Evolutionary conservation across 1,140 invertebrate species (phyloP), one percentile per base, ranked within the genome.

Genomic region (Pinna nobilis): DNA sequence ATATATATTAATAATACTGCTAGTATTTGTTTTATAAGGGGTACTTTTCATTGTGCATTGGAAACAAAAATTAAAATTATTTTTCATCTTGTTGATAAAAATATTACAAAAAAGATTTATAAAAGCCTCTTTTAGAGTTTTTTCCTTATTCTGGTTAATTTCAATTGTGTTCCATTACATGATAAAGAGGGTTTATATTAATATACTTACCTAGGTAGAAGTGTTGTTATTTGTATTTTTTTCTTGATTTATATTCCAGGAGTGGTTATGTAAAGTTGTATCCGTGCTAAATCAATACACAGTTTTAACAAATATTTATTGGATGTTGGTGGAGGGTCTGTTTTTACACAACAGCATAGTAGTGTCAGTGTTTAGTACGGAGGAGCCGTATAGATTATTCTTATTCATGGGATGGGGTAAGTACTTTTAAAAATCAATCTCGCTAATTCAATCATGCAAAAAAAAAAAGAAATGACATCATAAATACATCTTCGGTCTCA

Each of bases 281-380:
- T 93, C 91, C 20, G 91, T 91, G 37, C 74, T 94, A 15, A 92
- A 92, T 89, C 92, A 94, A 79, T 96, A 95, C 84, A 93, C 92
- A 80, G 91, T 94, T 35, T 87, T 94, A 61, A 93, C 94, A 1
- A 96, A 95, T 86, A 95, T 95, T 80, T 93, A 92, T 15, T 95
- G 94, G 93, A 93, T 95, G 78, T 88, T 95, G 23, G 94, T 95
- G 92, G 94, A 95, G 87, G 94, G 94, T 0, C 89, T 95, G 3
- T 96, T 94, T 86, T 89, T 96, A 7, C 93, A 95, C 86, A 95
- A 86, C 68, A 77, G 85, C 25, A 78, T 89, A 18, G 86, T 83
- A 5, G 79, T 86, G 4, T 78, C 84, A 0, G 86, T 89, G 4
- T 89, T 89, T 73, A 86, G 79, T 49, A 84, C 83, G 7, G 81